Evolutionary conservation across 2,113 vertebrate genomes (phyloP), one percentile per base, ranked within the genome.

Genomic region (Sakesphorus luctuosus): DNA sequence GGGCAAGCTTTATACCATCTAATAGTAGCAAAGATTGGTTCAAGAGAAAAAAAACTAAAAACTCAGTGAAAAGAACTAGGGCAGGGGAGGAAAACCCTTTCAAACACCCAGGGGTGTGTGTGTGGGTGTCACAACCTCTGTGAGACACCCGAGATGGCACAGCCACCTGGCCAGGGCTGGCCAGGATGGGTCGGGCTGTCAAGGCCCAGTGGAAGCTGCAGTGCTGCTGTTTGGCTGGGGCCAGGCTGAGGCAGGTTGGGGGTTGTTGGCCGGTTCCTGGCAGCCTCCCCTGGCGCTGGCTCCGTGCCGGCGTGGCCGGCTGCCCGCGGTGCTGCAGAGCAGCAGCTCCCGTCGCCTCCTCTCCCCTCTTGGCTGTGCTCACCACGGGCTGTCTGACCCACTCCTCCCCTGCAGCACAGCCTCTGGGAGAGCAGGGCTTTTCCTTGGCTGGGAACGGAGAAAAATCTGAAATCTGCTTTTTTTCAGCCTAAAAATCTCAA

Each of bases 291-390:
- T 14, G 19, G 53, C 1, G 21, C 79, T 90, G 92, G 91, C 50
- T 1, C 19, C 4, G 18, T 87, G 91, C 91, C 65, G 3, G 0
- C 7, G 16, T 69, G 87, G 93, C 46, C 9, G 14, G 17, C 47
- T 83, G 93, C 95, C 90, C 71, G 0, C 3, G 69, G 86, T 79
- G 89, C 89, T 95, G 83, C 94, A 80, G 79, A 61, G 86, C 88
- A 12, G 49, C 26, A 4, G 44, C 83, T 78, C 72, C 81, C 1
- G 18, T 69, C 44, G 4, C 50, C 49, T n/a, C 75, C 10, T 5
- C 84, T 55, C 23, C 53, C 46, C 63, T 40, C 72, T 19, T 9
- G 58, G 72, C 91, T 90, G 44, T 3, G 5, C 62, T 75, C 33
- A 0, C 35, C 35, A 1, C 6, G 11, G 55, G 8, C 81, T n/a